A percentile compares a stretch with the other conserved stretches of the same genome.
These are phyloP conservation scores for Staurois parvus DNA, from an alignment of 2,797 vertebrate species.

Conservation along the genomic window DNA sequence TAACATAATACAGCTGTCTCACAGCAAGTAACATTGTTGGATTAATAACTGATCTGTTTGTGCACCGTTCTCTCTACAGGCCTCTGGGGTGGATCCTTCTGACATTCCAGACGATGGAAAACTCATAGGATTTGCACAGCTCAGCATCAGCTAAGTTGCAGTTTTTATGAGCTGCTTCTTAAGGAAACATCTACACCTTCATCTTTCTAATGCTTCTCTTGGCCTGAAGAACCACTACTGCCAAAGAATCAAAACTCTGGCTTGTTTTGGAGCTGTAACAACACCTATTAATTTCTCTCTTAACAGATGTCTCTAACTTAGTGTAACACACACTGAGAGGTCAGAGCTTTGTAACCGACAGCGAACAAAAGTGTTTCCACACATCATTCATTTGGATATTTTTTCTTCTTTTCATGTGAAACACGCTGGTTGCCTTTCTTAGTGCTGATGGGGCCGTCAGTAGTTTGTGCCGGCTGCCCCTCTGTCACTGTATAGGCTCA, in stretches of 20 bases:
- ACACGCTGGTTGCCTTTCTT: constrained; percentile 75
- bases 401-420: constrained; percentile 68
- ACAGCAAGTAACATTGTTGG: too few species aligned
- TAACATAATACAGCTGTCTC: too few species aligned
- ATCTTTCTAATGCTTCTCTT: constrained; percentile 75
- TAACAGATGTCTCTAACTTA: constrained; percentile 64
- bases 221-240: constrained; percentile 91
- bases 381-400: constrained; percentile 53
- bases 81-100: constrained; percentile 90
- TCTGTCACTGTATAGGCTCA: constrained; percentile 12
- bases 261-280: constrained; percentile 79
- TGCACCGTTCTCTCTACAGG: constrained; percentile 74
- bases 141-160: constrained; percentile 92
- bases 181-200: constrained; percentile 69
- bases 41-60: neutral
- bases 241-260: constrained; percentile 88
- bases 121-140: constrained; percentile 95
- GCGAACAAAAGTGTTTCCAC: constrained; percentile 51
- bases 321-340: constrained; percentile 60
- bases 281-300: constrained; percentile 66
- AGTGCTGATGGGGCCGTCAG: constrained; percentile 77
- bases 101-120: constrained; percentile 94
- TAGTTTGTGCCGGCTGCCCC: neutral
- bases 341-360: constrained; percentile 49
- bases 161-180: constrained; percentile 69